Percentiles rank a stretch among this genome's conserved stretches.
Conservation (phyloP, 2,797 vertebrate genomes). For the Coilia nasus region DNA sequence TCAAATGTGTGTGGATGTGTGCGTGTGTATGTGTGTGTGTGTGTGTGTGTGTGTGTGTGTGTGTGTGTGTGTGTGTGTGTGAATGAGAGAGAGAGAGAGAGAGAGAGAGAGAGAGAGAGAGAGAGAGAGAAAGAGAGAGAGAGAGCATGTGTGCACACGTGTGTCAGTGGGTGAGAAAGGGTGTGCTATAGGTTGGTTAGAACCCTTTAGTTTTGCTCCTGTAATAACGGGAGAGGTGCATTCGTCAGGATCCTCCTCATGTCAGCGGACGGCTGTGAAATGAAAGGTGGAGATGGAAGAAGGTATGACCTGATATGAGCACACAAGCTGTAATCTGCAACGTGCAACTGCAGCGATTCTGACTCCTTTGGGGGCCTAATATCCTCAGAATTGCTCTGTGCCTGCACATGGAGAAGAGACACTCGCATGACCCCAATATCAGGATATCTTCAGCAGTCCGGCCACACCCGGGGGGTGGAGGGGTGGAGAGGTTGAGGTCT, state of each 20-base stretch:
- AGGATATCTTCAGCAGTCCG: conserved; percentile 1
- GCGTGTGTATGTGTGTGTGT: too few relatives aligned
- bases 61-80: too few relatives aligned
- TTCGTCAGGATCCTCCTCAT: not conserved
- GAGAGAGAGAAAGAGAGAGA: too few relatives aligned
- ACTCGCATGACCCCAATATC: conserved; percentile 39
- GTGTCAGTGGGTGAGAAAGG: not conserved
- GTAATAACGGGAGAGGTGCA: not conserved
- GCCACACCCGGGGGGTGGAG: not conserved
- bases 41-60: too few relatives aligned
- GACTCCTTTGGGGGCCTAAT: conserved; percentile 40
- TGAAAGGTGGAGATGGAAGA: not conserved
- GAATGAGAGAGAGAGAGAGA: too few relatives aligned
- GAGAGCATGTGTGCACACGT: not conserved
- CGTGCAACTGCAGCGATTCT: conserved; percentile 42
- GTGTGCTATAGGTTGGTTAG: not conserved
- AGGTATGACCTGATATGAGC: not conserved
- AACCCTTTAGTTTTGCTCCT: not conserved
- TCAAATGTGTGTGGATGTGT: too few relatives aligned
- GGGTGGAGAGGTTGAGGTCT: not conserved
- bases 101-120: too few relatives aligned
- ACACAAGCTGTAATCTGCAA: conserved; percentile 41
- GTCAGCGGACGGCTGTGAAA: not conserved
- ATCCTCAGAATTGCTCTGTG: conserved; percentile 26
- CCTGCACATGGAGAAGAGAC: conserved; percentile 33